Conservation (phyloP, 2,113 vertebrate species). For the Tetrao urogallus region DNA sequence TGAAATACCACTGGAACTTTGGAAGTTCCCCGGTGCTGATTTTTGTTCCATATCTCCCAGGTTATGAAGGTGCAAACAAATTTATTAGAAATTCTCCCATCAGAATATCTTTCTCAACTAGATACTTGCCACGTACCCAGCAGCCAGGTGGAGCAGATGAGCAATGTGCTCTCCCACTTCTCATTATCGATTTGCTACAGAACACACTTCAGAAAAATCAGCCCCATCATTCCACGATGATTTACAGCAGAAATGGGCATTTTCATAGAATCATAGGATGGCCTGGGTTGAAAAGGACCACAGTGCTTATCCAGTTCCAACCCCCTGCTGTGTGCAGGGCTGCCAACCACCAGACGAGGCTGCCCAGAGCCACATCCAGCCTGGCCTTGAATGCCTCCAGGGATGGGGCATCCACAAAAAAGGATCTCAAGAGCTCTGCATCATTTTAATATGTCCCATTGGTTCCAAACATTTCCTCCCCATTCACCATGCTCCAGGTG, state of each 20-base stretch:
- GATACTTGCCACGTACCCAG: constrained; percentile 40
- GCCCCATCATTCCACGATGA: neutral
- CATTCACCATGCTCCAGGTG: neutral
- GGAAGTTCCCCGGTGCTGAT: constrained; percentile 54
- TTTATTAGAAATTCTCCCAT: constrained; percentile 64
- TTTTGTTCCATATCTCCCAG: neutral
- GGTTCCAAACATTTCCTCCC: neutral
- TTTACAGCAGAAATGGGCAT: constrained; percentile 44
- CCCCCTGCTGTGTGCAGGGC: no score
- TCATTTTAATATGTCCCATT: neutral
- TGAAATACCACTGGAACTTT: constrained; percentile 53
- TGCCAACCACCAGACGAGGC: no score
- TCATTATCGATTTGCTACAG: constrained; percentile 39
- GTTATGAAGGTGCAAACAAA: constrained; percentile 60
- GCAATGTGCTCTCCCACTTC: constrained; percentile 35
- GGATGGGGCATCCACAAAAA: no score
- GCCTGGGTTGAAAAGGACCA: no score
- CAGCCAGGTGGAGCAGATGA: constrained; percentile 62
- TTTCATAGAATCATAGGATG: neutral
- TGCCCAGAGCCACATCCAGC: no score
- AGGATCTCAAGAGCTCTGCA: no score
- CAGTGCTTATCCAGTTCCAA: no score
- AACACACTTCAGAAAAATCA: constrained; percentile 47
- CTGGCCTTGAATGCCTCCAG: no score
- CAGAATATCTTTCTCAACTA: constrained; percentile 66